Conservation (phyloP, 2,797 vertebrate species). For the Cuculus canorus region DNA sequence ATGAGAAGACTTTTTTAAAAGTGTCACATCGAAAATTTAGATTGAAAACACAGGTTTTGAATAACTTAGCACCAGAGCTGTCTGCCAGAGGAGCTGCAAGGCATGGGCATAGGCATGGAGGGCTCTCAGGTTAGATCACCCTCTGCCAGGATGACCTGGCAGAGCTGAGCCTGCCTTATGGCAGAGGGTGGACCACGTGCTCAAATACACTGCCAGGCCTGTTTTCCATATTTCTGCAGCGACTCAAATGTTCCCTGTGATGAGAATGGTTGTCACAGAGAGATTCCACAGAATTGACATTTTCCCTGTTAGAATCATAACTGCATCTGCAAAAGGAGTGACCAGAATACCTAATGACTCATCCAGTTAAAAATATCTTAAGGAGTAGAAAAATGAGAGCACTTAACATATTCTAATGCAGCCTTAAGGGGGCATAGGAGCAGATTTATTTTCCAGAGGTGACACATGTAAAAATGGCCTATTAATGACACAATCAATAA, state of each 20-base stretch:
- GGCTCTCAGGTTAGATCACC: neutral
- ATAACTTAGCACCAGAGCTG: neutral
- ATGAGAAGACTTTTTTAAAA: neutral
- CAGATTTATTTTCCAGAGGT: conserved; percentile 1
- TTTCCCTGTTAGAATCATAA: conserved; percentile 38
- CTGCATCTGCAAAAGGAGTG: conserved; percentile 21
- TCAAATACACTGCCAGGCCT: neutral
- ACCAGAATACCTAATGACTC: conserved; percentile 65
- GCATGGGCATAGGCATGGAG: fast-evolving
- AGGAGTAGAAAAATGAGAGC: conserved; percentile 30
- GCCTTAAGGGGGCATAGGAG: conserved; percentile 7
- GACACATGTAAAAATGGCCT: neutral
- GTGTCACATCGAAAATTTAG: neutral
- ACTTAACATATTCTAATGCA: conserved; percentile 18
- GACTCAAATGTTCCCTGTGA: neutral
- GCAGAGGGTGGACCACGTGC: neutral
- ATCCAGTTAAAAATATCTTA: conserved; percentile 40
- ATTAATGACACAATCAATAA: neutral
- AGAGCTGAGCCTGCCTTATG: neutral
- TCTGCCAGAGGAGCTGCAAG: neutral
- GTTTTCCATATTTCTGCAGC: neutral
- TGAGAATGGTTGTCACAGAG: neutral
- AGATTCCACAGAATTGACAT: conserved; percentile 2
- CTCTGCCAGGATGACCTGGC: neutral
- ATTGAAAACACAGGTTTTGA: neutral